phyloP scores from a whole-genome alignment of 2,888 invertebrate species.

The Chironomus tentans region DNA sequence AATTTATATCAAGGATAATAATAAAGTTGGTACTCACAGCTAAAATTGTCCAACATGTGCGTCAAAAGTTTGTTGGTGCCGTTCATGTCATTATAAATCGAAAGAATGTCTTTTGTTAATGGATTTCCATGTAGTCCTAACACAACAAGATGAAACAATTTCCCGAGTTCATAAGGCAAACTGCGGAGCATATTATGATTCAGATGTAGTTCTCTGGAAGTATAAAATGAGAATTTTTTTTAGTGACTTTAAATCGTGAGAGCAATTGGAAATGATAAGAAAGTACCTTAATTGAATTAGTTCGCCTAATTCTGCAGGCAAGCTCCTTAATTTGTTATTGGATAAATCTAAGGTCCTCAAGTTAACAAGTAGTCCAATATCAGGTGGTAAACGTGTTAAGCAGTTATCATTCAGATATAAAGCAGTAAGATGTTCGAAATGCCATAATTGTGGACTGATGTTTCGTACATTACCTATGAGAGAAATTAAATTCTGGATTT shows the following conservation, averaged over 20 bases:
- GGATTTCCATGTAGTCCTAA: conserved; percentile 92
- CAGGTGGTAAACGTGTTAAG: conserved; percentile 80
- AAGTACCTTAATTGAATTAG: conserved; percentile 80
- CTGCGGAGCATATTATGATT: conserved; percentile 90
- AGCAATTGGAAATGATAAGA: conserved; percentile 15
- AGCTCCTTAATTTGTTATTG: conserved; percentile 84
- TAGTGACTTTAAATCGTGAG: not conserved
- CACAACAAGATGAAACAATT: conserved; percentile 90
- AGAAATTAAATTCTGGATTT: conserved; percentile 33
- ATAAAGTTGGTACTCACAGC: conserved; percentile 54
- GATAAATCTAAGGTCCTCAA: conserved; percentile 86
- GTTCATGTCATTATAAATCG: conserved; percentile 85
- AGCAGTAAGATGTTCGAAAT: conserved; percentile 83
- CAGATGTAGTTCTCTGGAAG: conserved; percentile 79
- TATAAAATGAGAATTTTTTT: conserved; percentile 22
- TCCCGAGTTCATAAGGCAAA: conserved; percentile 94
- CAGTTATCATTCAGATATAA: conserved; percentile 95
- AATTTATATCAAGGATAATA: too few species aligned
- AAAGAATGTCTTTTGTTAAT: conserved; percentile 82
- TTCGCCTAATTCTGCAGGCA: conserved; percentile 95
- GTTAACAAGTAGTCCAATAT: conserved; percentile 76
- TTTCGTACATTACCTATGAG: conserved; percentile 90
- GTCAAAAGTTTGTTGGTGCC: conserved; percentile 90
- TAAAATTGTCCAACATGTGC: conserved; percentile 91
- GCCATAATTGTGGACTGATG: conserved; percentile 85